phyloP scores from a whole-genome alignment of 2,888 invertebrate species.

The Palloptera scutellata region DNA sequence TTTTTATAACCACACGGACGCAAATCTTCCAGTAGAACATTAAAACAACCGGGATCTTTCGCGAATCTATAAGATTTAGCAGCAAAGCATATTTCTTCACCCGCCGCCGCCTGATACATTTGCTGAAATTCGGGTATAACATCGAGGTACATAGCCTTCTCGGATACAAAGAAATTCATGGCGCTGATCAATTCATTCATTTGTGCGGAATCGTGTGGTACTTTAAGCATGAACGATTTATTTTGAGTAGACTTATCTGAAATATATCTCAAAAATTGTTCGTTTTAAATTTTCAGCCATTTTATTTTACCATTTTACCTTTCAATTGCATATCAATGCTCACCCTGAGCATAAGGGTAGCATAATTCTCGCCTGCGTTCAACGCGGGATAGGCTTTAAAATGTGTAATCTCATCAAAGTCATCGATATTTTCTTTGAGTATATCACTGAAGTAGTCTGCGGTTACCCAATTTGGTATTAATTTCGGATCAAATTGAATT shows the following conservation, averaged over 20 bases:
- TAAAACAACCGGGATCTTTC: slow-evolving; percentile 32
- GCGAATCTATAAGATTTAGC: slow-evolving; percentile 44
- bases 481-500: no score
- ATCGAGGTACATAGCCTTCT: slow-evolving; percentile 46
- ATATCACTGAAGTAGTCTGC: slow-evolving; percentile 46
- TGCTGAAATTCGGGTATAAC: slow-evolving; percentile 49
- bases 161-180: slow-evolving; percentile 47
- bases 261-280: neutral
- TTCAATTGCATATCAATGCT: slow-evolving; percentile 36
- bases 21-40: slow-evolving; percentile 55
- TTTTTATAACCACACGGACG: slow-evolving; percentile 51
- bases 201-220: slow-evolving; percentile 44
- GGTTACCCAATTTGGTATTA: slow-evolving; percentile 44
- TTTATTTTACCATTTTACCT: slow-evolving; percentile 18
- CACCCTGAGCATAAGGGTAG: slow-evolving; percentile 50
- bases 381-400: slow-evolving; percentile 45
- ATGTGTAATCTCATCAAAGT: slow-evolving; percentile 42
- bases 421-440: slow-evolving; percentile 38
- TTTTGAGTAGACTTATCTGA: slow-evolving; percentile 37
- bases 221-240: slow-evolving; percentile 52
- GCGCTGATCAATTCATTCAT: slow-evolving; percentile 43
- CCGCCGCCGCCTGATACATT: slow-evolving; percentile 45
- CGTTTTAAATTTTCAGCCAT: neutral
- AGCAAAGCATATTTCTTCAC: slow-evolving; percentile 40
- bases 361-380: slow-evolving; percentile 54